Conservation (phyloP, 1,140 invertebrate species). For the Oncopodura yosiiana region DNA sequence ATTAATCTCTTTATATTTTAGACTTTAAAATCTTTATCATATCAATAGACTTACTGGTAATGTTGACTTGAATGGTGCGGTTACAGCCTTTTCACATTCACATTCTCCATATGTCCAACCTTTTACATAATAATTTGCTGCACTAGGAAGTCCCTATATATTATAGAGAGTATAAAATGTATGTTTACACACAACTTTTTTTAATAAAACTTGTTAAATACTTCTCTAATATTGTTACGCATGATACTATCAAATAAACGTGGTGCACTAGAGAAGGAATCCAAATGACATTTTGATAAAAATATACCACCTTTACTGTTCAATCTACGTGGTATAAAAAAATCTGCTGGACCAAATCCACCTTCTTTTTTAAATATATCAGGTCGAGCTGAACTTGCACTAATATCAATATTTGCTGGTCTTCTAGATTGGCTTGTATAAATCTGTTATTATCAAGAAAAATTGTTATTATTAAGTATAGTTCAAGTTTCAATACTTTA, state of each 20-base stretch:
- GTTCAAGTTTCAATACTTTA: not conserved
- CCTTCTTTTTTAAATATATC: conserved; percentile 6
- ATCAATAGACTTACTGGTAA: conserved; percentile 12
- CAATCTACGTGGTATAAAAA: conserved; percentile 1
- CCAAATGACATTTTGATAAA: conserved; percentile 11
- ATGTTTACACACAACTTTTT: no score
- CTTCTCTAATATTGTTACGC: conserved; percentile 8
- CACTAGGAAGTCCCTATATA: conserved; percentile 7
- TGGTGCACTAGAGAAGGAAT: conserved; percentile 4
- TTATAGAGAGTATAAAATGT: not conserved
- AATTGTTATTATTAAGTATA: not conserved
- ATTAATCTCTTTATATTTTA: not conserved
- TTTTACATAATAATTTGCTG: conserved; percentile 11
- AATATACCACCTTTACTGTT: conserved; percentile 16
- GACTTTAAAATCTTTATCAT: not conserved
- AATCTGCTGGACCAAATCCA: conserved; percentile 27
- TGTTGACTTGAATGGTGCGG: conserved; percentile 31
- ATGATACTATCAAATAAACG: conserved; percentile 23
- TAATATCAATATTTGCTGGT: conserved; percentile 5
- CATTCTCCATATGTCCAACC: conserved; percentile 16
- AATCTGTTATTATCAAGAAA: not conserved
- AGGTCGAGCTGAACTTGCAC: not conserved
- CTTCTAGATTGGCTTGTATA: conserved; percentile 14
- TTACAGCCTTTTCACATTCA: conserved; percentile 20
- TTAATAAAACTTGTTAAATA: not conserved